phyloP scores from a whole-genome alignment of 2,888 invertebrate species.

The Elysia crispata region DNA sequence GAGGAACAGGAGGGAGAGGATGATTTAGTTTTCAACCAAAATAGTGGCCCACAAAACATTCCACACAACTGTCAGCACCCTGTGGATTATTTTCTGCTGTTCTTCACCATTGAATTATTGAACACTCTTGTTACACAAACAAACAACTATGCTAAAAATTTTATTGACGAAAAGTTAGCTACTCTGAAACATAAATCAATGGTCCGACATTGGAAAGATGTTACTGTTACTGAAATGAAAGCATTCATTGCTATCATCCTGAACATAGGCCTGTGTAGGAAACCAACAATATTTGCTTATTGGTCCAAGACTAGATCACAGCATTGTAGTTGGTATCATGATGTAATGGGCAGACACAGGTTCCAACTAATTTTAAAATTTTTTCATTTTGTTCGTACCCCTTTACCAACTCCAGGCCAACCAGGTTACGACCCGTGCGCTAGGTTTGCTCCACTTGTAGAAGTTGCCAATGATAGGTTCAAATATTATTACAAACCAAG shows the following conservation, averaged over 20 bases:
- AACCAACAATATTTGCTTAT: slow-evolving; percentile 12
- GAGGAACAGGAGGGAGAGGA: neutral
- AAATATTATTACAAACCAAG: neutral
- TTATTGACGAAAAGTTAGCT: slow-evolving; percentile 5
- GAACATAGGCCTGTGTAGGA: slow-evolving; percentile 6
- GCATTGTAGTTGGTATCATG: too few species aligned
- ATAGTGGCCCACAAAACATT: slow-evolving; percentile 11
- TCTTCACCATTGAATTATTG: neutral
- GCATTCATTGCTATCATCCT: slow-evolving; percentile 3
- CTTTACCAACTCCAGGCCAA: too few species aligned
- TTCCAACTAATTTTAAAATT: too few species aligned
- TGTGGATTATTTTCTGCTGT: slow-evolving; percentile 12
- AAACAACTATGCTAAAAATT: neutral
- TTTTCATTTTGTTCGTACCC: too few species aligned
- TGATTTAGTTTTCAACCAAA: slow-evolving; percentile 9
- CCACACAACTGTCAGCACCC: slow-evolving; percentile 1
- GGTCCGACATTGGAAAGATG: slow-evolving; percentile 5
- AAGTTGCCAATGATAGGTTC: neutral
- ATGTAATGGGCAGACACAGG: too few species aligned
- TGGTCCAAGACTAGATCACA: neutral
- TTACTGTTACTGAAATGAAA: slow-evolving; percentile 2
- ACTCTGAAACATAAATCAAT: neutral
- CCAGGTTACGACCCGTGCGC: neutral
- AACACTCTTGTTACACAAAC: neutral
- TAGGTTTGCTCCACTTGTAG: neutral